Conservation (phyloP, 1,140 invertebrate species). For the Euwallacea fornicatus region DNA sequence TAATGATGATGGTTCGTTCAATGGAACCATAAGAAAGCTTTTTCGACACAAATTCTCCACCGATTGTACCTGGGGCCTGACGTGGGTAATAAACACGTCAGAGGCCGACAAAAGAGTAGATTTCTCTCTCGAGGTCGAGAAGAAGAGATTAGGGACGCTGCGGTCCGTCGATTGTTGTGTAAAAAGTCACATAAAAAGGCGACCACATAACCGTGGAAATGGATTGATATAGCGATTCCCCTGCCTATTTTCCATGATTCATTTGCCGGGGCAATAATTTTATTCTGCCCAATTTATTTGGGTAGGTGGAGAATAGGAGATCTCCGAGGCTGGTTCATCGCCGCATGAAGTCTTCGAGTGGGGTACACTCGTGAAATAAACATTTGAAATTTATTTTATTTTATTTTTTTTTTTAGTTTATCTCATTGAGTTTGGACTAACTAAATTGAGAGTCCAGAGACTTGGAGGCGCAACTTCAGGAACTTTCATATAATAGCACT, state of each 20-base stretch:
- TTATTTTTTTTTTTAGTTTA: too few species aligned
- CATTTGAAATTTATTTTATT: too few species aligned
- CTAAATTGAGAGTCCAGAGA: too few species aligned
- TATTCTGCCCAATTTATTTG: neutral
- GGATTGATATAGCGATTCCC: constrained; percentile 30
- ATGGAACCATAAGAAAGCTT: too few species aligned
- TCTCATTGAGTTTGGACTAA: too few species aligned
- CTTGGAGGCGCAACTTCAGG: too few species aligned
- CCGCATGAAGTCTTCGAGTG: too few species aligned
- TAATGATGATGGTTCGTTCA: too few species aligned
- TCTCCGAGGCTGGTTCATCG: too few species aligned
- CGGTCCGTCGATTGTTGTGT: constrained; percentile 31
- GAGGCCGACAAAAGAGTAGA: constrained; percentile 29
- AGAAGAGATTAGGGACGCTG: constrained; percentile 32
- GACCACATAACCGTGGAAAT: constrained; percentile 30
- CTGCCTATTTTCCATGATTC: constrained; percentile 30
- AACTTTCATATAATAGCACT: too few species aligned
- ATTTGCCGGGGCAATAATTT: constrained; percentile 8
- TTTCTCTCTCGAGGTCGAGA: constrained; percentile 33
- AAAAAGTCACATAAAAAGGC: constrained; percentile 33
- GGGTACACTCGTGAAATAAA: too few species aligned
- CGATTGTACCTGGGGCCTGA: constrained; percentile 13
- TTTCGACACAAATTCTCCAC: neutral
- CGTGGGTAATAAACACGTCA: constrained; percentile 36
- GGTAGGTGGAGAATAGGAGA: neutral